A percentile compares a stretch with the other conserved stretches of the same genome.
These are phyloP conservation scores for Trachelus iudaicus DNA, from an alignment of 2,888 invertebrate genomes.

Conservation along the genomic window DNA sequence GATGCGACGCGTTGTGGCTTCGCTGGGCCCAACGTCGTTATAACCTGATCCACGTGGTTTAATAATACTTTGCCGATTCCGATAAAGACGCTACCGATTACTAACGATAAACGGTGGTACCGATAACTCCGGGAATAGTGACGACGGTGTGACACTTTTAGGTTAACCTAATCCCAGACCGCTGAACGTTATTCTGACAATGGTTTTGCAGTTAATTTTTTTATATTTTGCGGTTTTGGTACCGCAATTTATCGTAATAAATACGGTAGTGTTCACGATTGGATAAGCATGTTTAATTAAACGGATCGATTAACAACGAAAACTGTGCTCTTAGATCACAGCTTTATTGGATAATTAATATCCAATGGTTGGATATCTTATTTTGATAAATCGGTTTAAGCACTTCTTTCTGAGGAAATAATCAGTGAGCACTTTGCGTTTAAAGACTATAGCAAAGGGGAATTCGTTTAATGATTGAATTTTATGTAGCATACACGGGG, in stretches of 20 bases:
- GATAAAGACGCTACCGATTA: background rate
- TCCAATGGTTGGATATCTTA: background rate
- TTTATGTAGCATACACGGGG: background rate
- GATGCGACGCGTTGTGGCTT: constrained; percentile 76
- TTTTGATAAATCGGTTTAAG: background rate
- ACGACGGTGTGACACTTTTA: background rate
- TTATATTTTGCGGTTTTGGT: background rate
- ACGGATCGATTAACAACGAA: background rate
- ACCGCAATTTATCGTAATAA: background rate
- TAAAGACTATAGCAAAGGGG: background rate
- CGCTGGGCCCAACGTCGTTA: constrained; percentile 81
- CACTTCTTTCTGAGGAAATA: background rate
- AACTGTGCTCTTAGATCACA: background rate
- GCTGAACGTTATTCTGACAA: background rate
- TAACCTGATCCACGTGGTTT: constrained; percentile 69
- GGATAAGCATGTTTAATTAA: background rate
- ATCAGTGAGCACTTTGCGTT: background rate
- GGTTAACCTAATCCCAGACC: background rate
- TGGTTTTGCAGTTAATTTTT: background rate
- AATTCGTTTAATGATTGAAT: background rate
- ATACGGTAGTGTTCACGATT: background rate
- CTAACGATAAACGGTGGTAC: background rate
- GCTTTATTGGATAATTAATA: background rate
- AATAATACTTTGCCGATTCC: background rate
- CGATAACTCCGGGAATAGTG: background rate